phyloP scores from a whole-genome alignment of 2,797 vertebrate genomes.

The Callimico goeldii region DNA sequence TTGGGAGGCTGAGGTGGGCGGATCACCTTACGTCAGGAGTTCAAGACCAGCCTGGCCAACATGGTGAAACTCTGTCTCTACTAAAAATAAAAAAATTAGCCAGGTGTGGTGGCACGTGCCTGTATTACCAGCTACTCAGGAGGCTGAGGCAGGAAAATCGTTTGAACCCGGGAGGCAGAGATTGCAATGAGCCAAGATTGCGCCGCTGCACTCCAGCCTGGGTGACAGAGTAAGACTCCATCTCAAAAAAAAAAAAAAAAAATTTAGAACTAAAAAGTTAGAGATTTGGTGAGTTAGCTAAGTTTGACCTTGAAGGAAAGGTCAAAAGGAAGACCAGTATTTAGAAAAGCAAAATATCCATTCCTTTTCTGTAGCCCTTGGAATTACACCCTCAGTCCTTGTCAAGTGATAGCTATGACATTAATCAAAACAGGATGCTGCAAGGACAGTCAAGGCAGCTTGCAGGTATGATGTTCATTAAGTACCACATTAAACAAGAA shows the following conservation, averaged over 20 bases:
- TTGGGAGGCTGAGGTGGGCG: too few relatives aligned
- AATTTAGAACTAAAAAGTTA: background rate
- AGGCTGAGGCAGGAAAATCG: too few relatives aligned
- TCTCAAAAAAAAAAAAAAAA: background rate
- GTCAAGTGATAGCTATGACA: background rate
- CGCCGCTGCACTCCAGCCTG: too few relatives aligned
- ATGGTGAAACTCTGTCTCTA: too few relatives aligned
- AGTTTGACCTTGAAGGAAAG: background rate
- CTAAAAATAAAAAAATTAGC: too few relatives aligned
- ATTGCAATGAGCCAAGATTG: too few relatives aligned
- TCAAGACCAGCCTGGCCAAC: too few relatives aligned
- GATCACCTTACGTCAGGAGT: too few relatives aligned
- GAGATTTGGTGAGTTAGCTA: background rate
- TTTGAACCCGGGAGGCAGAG: too few relatives aligned
- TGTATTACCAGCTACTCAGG: too few relatives aligned
- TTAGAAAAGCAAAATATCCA: background rate
- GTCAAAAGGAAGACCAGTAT: background rate
- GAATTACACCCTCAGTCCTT: background rate
- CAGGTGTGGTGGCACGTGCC: too few relatives aligned
- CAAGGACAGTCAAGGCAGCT: background rate
- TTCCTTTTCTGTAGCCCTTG: background rate
- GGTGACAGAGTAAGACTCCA: too few relatives aligned
- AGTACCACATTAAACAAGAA: background rate
- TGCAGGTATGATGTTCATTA: background rate
- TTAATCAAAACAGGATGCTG: background rate